Base-by-base conservation (phyloP, 2,797 vertebrate genomes). In the Gallinago nigripennis region DNA sequence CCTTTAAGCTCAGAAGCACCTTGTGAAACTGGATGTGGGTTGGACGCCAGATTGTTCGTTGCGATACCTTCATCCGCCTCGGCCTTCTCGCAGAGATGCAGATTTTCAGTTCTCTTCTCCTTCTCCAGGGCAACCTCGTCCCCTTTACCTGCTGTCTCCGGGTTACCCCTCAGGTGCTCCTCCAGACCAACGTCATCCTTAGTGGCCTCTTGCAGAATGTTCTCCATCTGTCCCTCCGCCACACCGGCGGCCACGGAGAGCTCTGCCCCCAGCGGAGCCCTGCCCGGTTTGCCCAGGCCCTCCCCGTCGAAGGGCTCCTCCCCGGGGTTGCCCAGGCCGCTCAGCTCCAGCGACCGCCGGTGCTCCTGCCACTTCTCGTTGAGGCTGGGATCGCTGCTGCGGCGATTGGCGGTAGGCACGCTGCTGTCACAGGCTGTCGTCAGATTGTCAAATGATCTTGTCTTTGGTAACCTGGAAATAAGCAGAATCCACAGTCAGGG, bases 351-450 rank as follows among this genome's bases (percentile, higher is more conserved):
- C 2, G 99, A 99, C 37, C 99, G 98, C 2, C 99, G 98, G 95
- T 99, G 99, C 95, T 99, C 99, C 96, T 99, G 99, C 99, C 99
- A 99, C 97, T 99, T 99, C 92, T 99, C 99, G 1, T 99, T 99
- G 84, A 99, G 98, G 96, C 98, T 99, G 27, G 99, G 99, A 96
- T 99, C 99, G 3, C 99, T 99, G 91, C 99, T 99, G 37, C 99
- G 99, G 23, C 99, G 98, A 96, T 99, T 99, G 92, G 98, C 64
- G 46, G 98, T 93, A 4, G 98, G 97, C 93, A 98, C 97, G 12
- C 98, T 98, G 86, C 98, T 98, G 91, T 99, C 99, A 73, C 99
- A 99, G 27, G 98, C 98, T 21, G 98, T 99, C 14, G 99, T 99
- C 95, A 99, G 96, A 98, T 99, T 99, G 98, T 99, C 99, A 17